Percentiles rank a stretch among this genome's conserved stretches.
Conservation (phyloP, 2,797 vertebrate genomes). For the Acanthopagrus latus region DNA sequence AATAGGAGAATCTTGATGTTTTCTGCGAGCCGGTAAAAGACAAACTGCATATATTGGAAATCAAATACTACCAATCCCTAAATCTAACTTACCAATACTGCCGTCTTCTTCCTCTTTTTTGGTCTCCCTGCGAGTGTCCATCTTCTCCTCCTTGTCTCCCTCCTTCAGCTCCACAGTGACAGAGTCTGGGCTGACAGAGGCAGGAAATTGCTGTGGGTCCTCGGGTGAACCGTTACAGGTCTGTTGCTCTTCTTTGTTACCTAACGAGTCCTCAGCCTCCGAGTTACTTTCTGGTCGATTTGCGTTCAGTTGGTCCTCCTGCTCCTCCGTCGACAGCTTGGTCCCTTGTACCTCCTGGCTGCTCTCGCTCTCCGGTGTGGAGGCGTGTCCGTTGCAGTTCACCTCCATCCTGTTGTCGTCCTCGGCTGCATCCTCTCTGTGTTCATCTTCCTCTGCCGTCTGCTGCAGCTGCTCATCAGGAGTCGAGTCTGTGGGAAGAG, state of each 20-base stretch:
- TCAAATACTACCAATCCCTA: too few relatives aligned
- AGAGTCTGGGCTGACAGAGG: slow-evolving; percentile 57
- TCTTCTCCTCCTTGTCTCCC: slow-evolving; percentile 50
- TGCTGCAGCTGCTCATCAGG: slow-evolving; percentile 60
- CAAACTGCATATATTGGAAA: too few relatives aligned
- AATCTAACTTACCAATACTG: slow-evolving; percentile 74
- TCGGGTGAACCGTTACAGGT: slow-evolving; percentile 67
- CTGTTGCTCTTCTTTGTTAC: slow-evolving; percentile 60
- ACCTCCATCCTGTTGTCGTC: slow-evolving; percentile 80
- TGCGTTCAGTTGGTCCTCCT: slow-evolving; percentile 67
- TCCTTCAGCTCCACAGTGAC: slow-evolving; percentile 64
- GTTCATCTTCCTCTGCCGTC: slow-evolving; percentile 29
- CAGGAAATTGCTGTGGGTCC: slow-evolving; percentile 32
- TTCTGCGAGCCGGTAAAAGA: too few relatives aligned
- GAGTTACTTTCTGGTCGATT: slow-evolving; percentile 48
- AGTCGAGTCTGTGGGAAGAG: slow-evolving; percentile 56
- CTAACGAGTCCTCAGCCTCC: slow-evolving; percentile 48
- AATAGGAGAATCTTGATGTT: too few relatives aligned
- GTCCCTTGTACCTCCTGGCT: slow-evolving; percentile 74
- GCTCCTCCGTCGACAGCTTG: slow-evolving; percentile 56
- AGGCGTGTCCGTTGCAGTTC: slow-evolving; percentile 88
- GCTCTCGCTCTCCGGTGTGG: slow-evolving; percentile 75
- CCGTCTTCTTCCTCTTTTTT: slow-evolving; percentile 61
- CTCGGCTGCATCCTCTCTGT: slow-evolving; percentile 29
- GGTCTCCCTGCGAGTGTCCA: slow-evolving; percentile 66